phyloP scores from a whole-genome alignment of 92 coral and sea anemone species.

The Palythoa caribaeorum region DNA sequence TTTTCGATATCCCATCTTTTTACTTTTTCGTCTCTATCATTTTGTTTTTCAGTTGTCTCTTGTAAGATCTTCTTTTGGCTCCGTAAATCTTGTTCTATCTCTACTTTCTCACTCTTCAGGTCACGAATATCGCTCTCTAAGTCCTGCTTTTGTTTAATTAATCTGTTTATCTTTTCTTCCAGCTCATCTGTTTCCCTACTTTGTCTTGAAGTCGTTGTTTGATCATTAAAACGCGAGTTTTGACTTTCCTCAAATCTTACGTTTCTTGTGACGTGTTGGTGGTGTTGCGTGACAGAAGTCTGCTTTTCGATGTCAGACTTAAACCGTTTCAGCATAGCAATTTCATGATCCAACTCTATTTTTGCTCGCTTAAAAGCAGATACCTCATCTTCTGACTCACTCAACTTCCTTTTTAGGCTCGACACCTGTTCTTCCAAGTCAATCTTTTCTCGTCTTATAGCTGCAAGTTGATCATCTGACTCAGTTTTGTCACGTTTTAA shows the following conservation, averaged over 20 bases:
- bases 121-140: slow-evolving; percentile 62
- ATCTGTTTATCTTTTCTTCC: slow-evolving; percentile 58
- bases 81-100: slow-evolving; percentile 53
- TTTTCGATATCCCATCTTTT: slow-evolving; percentile 41
- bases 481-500: slow-evolving; percentile 92
- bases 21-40: slow-evolving; percentile 36
- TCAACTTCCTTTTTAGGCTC: slow-evolving; percentile 68
- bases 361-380: slow-evolving; percentile 85
- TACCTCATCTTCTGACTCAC: slow-evolving; percentile 76
- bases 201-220: slow-evolving; percentile 19
- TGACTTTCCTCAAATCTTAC: slow-evolving; percentile 46
- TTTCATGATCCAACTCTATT: slow-evolving; percentile 80
- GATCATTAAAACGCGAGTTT: slow-evolving; percentile 31
- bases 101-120: slow-evolving; percentile 40
- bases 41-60: slow-evolving; percentile 14
- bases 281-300: slow-evolving; percentile 51
- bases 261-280: slow-evolving; percentile 48
- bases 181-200: slow-evolving; percentile 57
- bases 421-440: slow-evolving; percentile 74
- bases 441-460: slow-evolving; percentile 72
- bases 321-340: slow-evolving; percentile 67
- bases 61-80: slow-evolving; percentile 27
- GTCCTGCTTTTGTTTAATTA: slow-evolving; percentile 49
- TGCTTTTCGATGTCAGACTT: slow-evolving; percentile 70
- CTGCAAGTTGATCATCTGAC: slow-evolving; percentile 79